A percentile compares a stretch with the other conserved stretches of the same genome.
phyloP scores from a whole-genome alignment of 2,888 invertebrate genomes.

The Nomada goodeniana region DNA sequence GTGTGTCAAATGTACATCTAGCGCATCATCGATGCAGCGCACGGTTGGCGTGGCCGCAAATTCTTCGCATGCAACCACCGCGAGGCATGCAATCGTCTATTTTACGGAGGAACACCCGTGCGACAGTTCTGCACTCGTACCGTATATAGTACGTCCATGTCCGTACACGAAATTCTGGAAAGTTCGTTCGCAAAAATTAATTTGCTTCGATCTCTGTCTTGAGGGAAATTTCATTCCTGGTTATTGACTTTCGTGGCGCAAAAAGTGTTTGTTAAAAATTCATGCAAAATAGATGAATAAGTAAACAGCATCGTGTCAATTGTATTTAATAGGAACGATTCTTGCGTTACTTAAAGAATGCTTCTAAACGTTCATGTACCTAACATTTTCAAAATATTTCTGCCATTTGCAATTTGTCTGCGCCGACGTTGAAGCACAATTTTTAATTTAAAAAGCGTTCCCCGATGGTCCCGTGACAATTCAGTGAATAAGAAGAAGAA shows the following conservation, averaged over 20 bases:
- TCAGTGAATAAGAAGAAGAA: background rate
- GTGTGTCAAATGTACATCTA: conserved; percentile 53
- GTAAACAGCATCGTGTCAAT: too few species aligned
- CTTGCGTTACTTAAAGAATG: too few species aligned
- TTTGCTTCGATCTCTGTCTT: background rate
- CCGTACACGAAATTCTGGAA: conserved; percentile 15
- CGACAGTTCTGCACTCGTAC: conserved; percentile 39
- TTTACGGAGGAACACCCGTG: conserved; percentile 52
- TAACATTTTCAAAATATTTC: too few species aligned
- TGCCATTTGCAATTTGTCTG: too few species aligned
- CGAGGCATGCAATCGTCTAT: conserved; percentile 61
- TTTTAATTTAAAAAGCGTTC: too few species aligned
- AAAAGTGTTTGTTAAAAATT: too few species aligned
- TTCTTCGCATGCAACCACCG: conserved; percentile 66
- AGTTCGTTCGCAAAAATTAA: background rate
- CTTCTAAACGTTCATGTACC: too few species aligned
- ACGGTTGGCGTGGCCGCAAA: conserved; percentile 54
- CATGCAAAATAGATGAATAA: too few species aligned
- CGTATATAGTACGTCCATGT: conserved; percentile 4
- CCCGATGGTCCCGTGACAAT: background rate
- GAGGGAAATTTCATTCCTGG: background rate
- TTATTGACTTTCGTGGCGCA: too few species aligned
- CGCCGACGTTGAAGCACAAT: too few species aligned
- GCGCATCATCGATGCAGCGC: conserved; percentile 58
- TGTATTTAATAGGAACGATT: too few species aligned